Percentiles rank a stretch among this genome's conserved stretches.
Evolutionary conservation across 2,888 invertebrate species (phyloP).

Genomic region (Apodemia duryi): DNA sequence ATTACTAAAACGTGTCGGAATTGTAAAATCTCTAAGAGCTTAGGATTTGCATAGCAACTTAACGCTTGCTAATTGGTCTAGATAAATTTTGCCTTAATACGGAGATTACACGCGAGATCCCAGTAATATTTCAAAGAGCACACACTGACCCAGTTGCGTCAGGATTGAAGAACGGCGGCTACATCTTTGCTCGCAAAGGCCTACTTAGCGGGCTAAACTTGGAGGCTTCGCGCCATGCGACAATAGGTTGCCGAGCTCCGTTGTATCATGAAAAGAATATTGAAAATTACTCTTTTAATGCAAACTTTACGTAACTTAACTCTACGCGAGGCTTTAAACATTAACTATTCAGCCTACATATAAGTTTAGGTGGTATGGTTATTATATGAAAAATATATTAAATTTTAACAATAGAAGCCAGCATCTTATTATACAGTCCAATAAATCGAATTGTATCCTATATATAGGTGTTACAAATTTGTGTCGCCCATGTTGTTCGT

Average conservation of each 20-base stretch:
- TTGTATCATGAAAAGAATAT: constrained; percentile 20
- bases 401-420: too few species aligned
- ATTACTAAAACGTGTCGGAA: neutral
- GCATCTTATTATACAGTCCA: too few species aligned
- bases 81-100: constrained; percentile 3
- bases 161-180: constrained; percentile 33
- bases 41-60: constrained; percentile 1
- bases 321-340: neutral
- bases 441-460: too few species aligned
- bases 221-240: constrained; percentile 18
- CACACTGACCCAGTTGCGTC: constrained; percentile 39
- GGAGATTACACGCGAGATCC: neutral
- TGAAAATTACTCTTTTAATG: constrained; percentile 20
- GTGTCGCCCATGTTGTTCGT: too few species aligned
- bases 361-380: too few species aligned
- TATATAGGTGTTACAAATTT: too few species aligned
- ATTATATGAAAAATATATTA: too few species aligned
- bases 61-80: constrained; percentile 11
- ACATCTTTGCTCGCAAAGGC: constrained; percentile 34
- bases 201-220: constrained; percentile 35
- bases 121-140: constrained; percentile 30
- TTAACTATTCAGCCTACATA: neutral
- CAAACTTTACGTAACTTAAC: neutral
- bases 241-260: constrained; percentile 17
- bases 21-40: neutral